Conservation (phyloP, 2,113 vertebrate species). For the Nematolebias whitei region DNA sequence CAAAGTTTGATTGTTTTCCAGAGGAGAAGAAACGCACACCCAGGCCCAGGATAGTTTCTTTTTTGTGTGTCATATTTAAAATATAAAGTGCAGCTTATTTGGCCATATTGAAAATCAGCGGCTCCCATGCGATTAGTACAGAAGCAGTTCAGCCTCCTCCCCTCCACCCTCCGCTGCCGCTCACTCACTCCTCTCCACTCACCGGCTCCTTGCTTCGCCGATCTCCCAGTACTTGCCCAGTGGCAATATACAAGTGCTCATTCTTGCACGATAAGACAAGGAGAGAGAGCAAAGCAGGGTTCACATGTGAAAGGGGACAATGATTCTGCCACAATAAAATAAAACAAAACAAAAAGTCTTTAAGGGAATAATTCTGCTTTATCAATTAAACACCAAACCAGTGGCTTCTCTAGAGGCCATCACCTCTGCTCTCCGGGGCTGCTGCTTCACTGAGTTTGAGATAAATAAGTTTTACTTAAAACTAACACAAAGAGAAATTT, state of each 20-base stretch:
- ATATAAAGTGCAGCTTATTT: conserved; percentile 75
- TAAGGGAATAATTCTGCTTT: conserved; percentile 71
- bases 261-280: conserved; percentile 85
- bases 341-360: conserved; percentile 65
- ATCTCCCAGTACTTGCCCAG: conserved; percentile 90
- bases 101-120: conserved; percentile 76
- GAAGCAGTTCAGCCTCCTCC: conserved; percentile 67
- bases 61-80: conserved; percentile 73
- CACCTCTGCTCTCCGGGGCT: conserved; percentile 65
- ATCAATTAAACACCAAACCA: conserved; percentile 77
- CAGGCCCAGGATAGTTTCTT: conserved; percentile 78
- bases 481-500: conserved; percentile 38
- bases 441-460: conserved; percentile 40
- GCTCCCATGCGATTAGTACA: conserved; percentile 77
- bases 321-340: conserved; percentile 63
- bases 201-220: conserved; percentile 85
- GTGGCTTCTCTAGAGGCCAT: conserved; percentile 62
- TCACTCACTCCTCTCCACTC: conserved; percentile 83
- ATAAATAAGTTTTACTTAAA: conserved; percentile 48
- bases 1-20: conserved; percentile 84
- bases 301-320: conserved; percentile 76
- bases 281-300: conserved; percentile 80
- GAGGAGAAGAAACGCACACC: conserved; percentile 75
- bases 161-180: conserved; percentile 53
- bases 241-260: conserved; percentile 91